Evolutionary conservation across 2,113 vertebrate genomes (phyloP), one percentile per base, ranked within the genome.

Genomic region (Antigone vipio): DNA sequence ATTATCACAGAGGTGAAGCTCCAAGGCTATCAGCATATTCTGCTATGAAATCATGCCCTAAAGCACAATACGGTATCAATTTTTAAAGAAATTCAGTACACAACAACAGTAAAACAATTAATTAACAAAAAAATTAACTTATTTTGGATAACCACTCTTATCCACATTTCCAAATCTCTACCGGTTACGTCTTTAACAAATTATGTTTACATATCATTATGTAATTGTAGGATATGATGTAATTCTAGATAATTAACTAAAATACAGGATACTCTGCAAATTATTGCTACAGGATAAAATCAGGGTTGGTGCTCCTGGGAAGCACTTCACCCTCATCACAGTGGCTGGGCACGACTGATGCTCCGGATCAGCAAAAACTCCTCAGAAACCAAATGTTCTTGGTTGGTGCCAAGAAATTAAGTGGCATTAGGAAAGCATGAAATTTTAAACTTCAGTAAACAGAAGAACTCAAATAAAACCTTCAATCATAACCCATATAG

Each of bases 401-500:
- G 42, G 27, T 3, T 2, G 29, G 22, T 58, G 58, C 72, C 72
- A 32, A 71, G 59, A 18, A 26, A 32, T 30, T 23, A 64, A 69
- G 55, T 1, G 12, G n/a, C 20, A 3, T 34, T 23, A 44, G 71
- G 44, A 11, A 58, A 35, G 47, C 3, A 20, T 0, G 38, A 38
- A 38, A 38, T 38, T 38, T 38, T 38, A 38, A 38, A 38, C 38
- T 38, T 38, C 38, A 38, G 21, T 5, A 14, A 58, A 52, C 8
- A 29, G 52, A 53, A 17, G 20, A 4, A 59, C 15, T 47, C 24
- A 21, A 26, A n/a, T 18, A 26, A 45, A 59, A 34, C 47, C 53
- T 55, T 49, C 18, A 45, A 5, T 23, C 1, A 0, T 24, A 44
- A 38, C 49, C 23, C 44, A 24, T 2, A 29, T 0, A 42, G 42